phyloP scores from a whole-genome alignment of 2,113 vertebrate genomes.

The Apteryx owenii region DNA sequence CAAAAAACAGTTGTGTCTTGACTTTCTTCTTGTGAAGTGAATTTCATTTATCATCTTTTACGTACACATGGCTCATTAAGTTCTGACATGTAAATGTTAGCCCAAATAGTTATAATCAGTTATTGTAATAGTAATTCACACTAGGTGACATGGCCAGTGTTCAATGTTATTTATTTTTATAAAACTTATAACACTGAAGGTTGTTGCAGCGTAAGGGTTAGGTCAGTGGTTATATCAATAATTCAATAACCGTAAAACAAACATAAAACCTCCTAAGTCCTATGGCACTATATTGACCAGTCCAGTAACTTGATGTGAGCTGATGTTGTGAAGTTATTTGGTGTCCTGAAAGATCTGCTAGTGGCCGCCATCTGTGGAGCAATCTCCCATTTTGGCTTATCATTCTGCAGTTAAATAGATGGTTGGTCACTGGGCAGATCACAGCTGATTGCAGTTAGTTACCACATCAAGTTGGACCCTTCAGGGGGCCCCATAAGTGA shows the following conservation, averaged over 20 bases:
- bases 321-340: fast-evolving
- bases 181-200: not conserved
- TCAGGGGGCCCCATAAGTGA: not conserved
- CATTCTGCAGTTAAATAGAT: not conserved
- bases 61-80: not conserved
- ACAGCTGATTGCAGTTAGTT: not conserved
- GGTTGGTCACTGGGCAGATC: not conserved
- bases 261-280: not conserved
- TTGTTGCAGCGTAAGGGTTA: not conserved
- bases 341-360: not conserved
- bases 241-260: not conserved
- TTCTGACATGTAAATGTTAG: not conserved
- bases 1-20: not conserved
- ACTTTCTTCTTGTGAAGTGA: not conserved
- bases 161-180: too few relatives aligned
- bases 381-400: not conserved
- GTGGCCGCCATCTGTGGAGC: fast-evolving
- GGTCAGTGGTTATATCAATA: not conserved
- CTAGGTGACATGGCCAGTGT: too few relatives aligned
- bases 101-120: not conserved
- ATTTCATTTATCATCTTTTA: not conserved
- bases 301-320: not conserved
- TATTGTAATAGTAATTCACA: not conserved
- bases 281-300: not conserved
- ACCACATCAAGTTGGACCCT: not conserved